Evolutionary conservation across 64 coral and sea anemone genomes (phyloP), one percentile per base, ranked within the genome.

Genomic region (Montipora cactus): DNA sequence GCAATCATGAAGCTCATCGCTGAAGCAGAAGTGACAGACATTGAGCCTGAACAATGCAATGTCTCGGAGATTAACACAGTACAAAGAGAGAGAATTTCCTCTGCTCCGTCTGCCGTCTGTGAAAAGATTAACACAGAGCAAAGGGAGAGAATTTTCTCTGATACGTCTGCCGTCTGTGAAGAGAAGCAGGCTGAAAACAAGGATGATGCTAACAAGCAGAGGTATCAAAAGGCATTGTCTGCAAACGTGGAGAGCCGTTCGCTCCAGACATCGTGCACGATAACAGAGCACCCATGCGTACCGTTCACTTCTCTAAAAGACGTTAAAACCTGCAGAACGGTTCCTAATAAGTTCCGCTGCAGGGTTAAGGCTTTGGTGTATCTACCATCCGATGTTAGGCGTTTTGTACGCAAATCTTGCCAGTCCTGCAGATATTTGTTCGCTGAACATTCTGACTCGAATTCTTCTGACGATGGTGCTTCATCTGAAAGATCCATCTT

Each of bases 291-390:
- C 44, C 83, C 92, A 0, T 88, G 64, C 7, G 71, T 94, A n/a
- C 64, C 88, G 8, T 97, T 97, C 74, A 91, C 67, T 7, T 91
- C 74, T 22, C 64, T 97, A 46, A 14, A 92, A 5, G 85, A 94
- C 22, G 83, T 97, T 73, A 94, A 94, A 16, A 62, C 91, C 2
- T 69, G 86, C 15, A 52, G 21, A 10, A 87, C 61, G 52, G 92
- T 94, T 3, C 95, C 95, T 53, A 91, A 94, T 21, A 97, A 97
- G 49, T 97, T 94, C 57, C 86, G 89, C 58, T 91, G 92, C 74
- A 90, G 95, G 20, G 95, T 83, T 1, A 97, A 94, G 67, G 82
- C 88, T 47, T 10, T 91, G 8, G 73, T 84, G 22, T 94, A 79
- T 67, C 44, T 94, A 16, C 95, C 95, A 59, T 87, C 74, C 5